Percentiles rank a stretch among this genome's conserved stretches.
Evolutionary conservation across 23 tunicate species (phyloP).

Genomic region (Diplosoma virens): DNA sequence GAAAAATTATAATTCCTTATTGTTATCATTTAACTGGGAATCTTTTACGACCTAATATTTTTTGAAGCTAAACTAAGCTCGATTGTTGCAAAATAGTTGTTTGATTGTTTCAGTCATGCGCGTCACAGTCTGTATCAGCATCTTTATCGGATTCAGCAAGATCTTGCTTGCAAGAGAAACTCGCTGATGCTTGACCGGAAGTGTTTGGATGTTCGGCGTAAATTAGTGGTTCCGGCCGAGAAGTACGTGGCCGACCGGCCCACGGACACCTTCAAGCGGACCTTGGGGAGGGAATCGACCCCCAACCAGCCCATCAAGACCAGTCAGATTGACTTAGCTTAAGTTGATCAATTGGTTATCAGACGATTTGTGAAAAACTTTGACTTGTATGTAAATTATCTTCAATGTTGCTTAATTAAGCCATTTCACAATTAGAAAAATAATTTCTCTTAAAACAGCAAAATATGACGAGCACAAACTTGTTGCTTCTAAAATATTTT

Average conservation of each 20-base stretch:
- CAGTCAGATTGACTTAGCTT: slow-evolving; percentile 72
- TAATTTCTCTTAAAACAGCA: too few species aligned
- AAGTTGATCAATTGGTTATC: neutral
- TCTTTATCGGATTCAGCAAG: slow-evolving; percentile 76
- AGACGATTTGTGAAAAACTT: neutral
- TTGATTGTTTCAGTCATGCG: slow-evolving; percentile 65
- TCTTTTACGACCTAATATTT: too few species aligned
- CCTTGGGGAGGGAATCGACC: slow-evolving; percentile 71
- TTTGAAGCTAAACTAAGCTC: neutral
- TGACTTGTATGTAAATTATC: neutral
- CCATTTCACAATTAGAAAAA: too few species aligned
- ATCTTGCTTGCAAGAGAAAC: slow-evolving; percentile 87
- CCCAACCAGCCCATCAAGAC: slow-evolving; percentile 75
- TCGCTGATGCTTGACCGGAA: slow-evolving; percentile 70
- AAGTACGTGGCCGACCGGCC: slow-evolving; percentile 79
- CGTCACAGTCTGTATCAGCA: slow-evolving; percentile 76
- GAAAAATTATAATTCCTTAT: too few species aligned
- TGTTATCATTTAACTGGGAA: too few species aligned
- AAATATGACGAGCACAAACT: too few species aligned
- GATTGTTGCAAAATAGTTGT: neutral
- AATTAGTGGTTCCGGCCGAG: slow-evolving; percentile 83
- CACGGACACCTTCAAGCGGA: slow-evolving; percentile 67
- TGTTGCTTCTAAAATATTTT: too few species aligned
- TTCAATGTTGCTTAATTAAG: too few species aligned
- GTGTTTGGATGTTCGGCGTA: slow-evolving; percentile 86